phyloP scores from a whole-genome alignment of 2,888 invertebrate genomes.

The Plutella xylostella region DNA sequence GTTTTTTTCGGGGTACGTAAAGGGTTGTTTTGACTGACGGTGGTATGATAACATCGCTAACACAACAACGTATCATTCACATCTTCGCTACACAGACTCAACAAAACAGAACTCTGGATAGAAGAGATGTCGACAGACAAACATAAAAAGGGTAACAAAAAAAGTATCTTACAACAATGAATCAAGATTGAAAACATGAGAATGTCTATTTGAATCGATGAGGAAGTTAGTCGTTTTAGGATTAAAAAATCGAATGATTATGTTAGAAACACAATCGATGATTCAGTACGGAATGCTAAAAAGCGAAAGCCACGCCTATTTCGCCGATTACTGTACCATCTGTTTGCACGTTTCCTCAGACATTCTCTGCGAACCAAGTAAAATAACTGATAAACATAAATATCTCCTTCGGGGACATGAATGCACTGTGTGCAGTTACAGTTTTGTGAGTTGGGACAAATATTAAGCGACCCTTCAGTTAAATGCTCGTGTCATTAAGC shows the following conservation, averaged over 20 bases:
- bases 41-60: constrained; percentile 47
- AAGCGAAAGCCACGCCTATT: constrained; percentile 69
- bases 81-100: constrained; percentile 55
- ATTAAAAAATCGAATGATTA: constrained; percentile 59
- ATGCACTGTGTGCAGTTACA: neutral
- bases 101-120: constrained; percentile 49
- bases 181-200: constrained; percentile 22
- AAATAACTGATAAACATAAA: constrained; percentile 26
- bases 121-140: constrained; percentile 13
- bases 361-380: constrained; percentile 83
- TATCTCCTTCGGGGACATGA: neutral
- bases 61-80: constrained; percentile 53
- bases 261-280: too few species aligned
- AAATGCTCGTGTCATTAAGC: too few species aligned
- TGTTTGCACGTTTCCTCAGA: constrained; percentile 87
- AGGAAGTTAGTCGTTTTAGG: constrained; percentile 62
- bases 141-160: neutral
- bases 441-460: too few species aligned
- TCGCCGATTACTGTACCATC: constrained; percentile 74
- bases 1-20: constrained; percentile 9
- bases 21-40: constrained; percentile 27
- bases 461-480: too few species aligned
- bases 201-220: constrained; percentile 33
- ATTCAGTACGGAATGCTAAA: constrained; percentile 30
- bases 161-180: constrained; percentile 20